Percentiles rank a stretch among this genome's conserved stretches.
These are phyloP conservation scores for Amphipoea oculea DNA, from an alignment of 2,888 invertebrate genomes.

Conservation along the genomic window DNA sequence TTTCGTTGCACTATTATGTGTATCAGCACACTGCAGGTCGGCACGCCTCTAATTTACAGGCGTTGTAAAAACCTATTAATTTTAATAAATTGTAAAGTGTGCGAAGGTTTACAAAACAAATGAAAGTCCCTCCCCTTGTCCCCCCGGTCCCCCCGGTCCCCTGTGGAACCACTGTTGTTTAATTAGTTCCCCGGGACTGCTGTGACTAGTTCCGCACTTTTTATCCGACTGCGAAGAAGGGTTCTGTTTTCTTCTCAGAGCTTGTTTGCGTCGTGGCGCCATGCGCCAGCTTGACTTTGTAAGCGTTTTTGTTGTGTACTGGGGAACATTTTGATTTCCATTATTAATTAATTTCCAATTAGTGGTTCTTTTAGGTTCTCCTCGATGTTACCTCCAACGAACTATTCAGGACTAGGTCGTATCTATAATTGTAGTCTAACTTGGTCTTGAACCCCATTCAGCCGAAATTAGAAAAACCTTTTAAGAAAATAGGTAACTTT, in stretches of 20 bases:
- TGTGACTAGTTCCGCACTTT: constrained; percentile 6
- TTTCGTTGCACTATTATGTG: background rate
- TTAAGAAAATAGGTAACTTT: constrained; percentile 9
- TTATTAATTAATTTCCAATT: constrained; percentile 5
- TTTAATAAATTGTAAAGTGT: background rate
- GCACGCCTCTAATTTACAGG: background rate
- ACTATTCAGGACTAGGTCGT: background rate
- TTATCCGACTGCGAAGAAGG: background rate
- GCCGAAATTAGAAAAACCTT: constrained; percentile 16
- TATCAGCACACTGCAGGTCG: background rate
- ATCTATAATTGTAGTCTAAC: background rate
- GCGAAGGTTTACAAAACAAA: background rate
- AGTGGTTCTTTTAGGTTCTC: background rate
- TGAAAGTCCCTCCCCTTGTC: too few relatives aligned
- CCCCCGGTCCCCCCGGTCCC: too few relatives aligned
- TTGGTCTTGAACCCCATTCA: background rate
- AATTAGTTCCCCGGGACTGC: constrained; percentile 1
- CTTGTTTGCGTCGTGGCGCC: background rate
- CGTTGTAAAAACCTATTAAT: background rate
- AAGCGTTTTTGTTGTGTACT: background rate
- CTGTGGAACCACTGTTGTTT: constrained; percentile 13
- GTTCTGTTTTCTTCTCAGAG: background rate
- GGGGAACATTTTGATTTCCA: background rate
- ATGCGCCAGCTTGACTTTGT: background rate
- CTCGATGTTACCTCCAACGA: too few relatives aligned